Base-by-base conservation (phyloP, 2,888 invertebrate species). In the Esperia sulphurella region DNA sequence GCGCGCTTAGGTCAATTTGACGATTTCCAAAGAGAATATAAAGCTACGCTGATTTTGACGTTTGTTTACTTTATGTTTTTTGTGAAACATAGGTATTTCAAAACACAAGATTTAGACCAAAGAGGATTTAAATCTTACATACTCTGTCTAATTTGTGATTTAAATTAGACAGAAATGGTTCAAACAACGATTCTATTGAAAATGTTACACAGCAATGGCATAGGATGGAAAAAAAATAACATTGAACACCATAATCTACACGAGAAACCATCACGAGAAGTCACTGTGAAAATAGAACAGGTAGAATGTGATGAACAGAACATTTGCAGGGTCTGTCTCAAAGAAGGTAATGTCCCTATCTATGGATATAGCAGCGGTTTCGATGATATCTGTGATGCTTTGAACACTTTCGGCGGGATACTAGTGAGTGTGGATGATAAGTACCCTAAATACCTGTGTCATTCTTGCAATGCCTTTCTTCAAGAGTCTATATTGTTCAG, bases 271-370 rank as follows among this genome's bases (percentile, higher is more conserved):
- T 3, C 21, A n/a, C n/a, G n/a, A 21, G 5, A 21, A 2, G 5
- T 28, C 10, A n/a, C 3, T 33, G 42, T 56, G 4, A 58, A 54
- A 14, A 42, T 8, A 12, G 54, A 58, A 49, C 46, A 43, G n/a
- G 41, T 44, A 14, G 51, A 29, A n/a, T 13, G 41, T n/a, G 55
- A 56, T 35, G 45, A 31, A 28, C 21, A 21, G 30, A 59, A 51
- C 8, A 58, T 55, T 1, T 87, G 87, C 57, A 72, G 88, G 53
- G 73, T 87, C 29, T 89, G 88, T 56, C 64, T 88, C 5, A 79
- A 83, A 57, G 65, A 73, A 53, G 87, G 86, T n/a, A 56, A 54
- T 39, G 67, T 86, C 51, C 75, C 79, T 12, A 85, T 89, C 44
- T 79, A 63, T 43, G 75, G 74, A 2, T 57, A 59, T 8, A 54